These are phyloP conservation scores for Pegoplata infirma DNA, from an alignment of 2,888 invertebrate species.

Conservation along the genomic window DNA sequence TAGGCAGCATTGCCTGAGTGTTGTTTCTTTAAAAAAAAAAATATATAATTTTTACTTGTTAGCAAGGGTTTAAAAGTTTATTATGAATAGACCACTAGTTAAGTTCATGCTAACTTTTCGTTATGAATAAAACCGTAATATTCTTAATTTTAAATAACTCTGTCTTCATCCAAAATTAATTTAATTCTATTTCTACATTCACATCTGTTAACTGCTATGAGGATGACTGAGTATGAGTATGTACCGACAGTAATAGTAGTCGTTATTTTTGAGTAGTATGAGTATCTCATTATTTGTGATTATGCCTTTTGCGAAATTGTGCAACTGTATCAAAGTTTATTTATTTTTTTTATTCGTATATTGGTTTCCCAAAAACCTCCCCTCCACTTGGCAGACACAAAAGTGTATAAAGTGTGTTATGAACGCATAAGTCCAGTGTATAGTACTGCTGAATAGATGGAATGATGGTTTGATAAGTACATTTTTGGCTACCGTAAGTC, in stretches of 20 bases:
- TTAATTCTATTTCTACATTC: neutral
- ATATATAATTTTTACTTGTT: too few relatives aligned
- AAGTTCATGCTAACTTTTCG: too few relatives aligned
- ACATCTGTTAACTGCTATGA: neutral
- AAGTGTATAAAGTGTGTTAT: conserved; percentile 3
- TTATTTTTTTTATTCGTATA: neutral
- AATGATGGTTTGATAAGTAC: conserved; percentile 18
- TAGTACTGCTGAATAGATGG: neutral
- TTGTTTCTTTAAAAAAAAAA: too few relatives aligned
- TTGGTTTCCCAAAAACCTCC: conserved; percentile 21
- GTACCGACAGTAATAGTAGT: conserved; percentile 1
- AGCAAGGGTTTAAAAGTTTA: too few relatives aligned
- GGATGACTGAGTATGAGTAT: conserved; percentile 3
- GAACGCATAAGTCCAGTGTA: conserved; percentile 32
- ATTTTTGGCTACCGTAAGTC: conserved; percentile 51
- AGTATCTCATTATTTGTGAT: conserved; percentile 75
- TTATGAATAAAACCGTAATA: too few relatives aligned
- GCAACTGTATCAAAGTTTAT: conserved; percentile 53
- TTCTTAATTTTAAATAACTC: too few relatives aligned
- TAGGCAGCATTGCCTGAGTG: too few relatives aligned
- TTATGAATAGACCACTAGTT: too few relatives aligned
- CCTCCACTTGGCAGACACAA: neutral
- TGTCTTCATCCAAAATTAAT: too few relatives aligned
- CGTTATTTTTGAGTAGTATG: conserved; percentile 34
- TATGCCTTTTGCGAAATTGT: conserved; percentile 75